Evolutionary conservation across 2,113 vertebrate species (phyloP).

Genomic region (Scophthalmus maximus): DNA sequence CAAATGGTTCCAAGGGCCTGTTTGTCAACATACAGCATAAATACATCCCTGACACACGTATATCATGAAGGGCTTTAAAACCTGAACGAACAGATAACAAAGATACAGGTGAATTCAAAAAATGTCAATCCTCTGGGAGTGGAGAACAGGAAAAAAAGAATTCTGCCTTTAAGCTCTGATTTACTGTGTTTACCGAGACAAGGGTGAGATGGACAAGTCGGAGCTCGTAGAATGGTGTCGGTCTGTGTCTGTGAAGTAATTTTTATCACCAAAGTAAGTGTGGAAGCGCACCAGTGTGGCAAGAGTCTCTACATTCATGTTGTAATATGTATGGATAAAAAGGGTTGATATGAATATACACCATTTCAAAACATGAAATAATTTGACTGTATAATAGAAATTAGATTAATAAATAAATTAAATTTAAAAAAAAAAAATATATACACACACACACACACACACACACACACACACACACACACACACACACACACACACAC

Average conservation of each 20-base stretch:
- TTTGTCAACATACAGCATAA: constrained; percentile 19
- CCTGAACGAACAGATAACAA: constrained; percentile 31
- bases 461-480: constrained; percentile 25
- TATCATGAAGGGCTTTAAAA: constrained; percentile 54
- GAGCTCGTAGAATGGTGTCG: constrained; percentile 59
- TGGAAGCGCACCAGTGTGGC: constrained; percentile 42
- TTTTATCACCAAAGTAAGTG: constrained; percentile 72
- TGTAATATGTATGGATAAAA: constrained; percentile 56
- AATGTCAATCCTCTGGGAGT: constrained; percentile 12
- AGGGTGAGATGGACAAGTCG: constrained; percentile 40
- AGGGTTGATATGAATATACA: constrained; percentile 66
- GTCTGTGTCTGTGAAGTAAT: constrained; percentile 59
- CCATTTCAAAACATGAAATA: constrained; percentile 62
- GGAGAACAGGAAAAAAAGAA: constrained; percentile 27
- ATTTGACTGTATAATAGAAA: constrained; percentile 57
- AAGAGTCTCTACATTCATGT: constrained; percentile 35
- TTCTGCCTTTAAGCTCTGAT: constrained; percentile 51
- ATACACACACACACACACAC: constrained; percentile 19
- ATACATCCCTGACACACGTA: constrained; percentile 20
- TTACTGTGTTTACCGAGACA: constrained; percentile 47
- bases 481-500: constrained; percentile 27
- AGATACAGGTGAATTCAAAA: constrained; percentile 54
- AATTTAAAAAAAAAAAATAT: constrained; percentile 37
- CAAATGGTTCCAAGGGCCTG: background rate
- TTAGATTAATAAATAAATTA: too few species aligned